Conservation (phyloP, 2,888 invertebrate species). For the Colostygia pectinataria region DNA sequence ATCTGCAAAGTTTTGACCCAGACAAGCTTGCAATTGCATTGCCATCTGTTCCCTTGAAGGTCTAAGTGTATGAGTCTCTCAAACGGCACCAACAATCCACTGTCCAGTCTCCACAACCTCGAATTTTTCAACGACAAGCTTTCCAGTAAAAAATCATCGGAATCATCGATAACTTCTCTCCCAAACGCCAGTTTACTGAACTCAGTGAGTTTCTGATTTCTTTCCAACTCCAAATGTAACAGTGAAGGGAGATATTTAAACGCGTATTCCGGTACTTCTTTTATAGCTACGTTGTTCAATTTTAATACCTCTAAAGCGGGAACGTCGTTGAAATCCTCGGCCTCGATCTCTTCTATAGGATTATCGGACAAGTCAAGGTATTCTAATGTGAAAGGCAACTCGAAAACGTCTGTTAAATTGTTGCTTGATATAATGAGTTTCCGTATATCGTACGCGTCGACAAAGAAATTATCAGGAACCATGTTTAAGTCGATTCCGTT, state of each 20-base stretch:
- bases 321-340: conserved; percentile 74
- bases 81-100: conserved; percentile 67
- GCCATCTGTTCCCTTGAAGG: conserved; percentile 85
- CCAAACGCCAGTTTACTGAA: conserved; percentile 76
- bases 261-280: conserved; percentile 76
- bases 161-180: conserved; percentile 58
- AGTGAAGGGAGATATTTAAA: conserved; percentile 81
- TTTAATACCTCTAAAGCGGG: conserved; percentile 78
- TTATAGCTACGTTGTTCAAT: conserved; percentile 82
- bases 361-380: conserved; percentile 85
- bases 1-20: conserved; percentile 78
- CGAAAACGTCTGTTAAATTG: conserved; percentile 77
- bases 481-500: conserved; percentile 53
- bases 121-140: conserved; percentile 74
- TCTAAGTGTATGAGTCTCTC: conserved; percentile 73
- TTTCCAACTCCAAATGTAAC: conserved; percentile 75
- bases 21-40: conserved; percentile 83
- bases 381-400: conserved; percentile 80
- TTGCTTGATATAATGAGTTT: conserved; percentile 79
- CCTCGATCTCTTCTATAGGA: conserved; percentile 72
- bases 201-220: conserved; percentile 77
- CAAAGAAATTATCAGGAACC: conserved; percentile 68
- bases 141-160: conserved; percentile 70
- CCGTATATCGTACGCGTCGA: conserved; percentile 70
- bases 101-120: conserved; percentile 62